Evolutionary conservation across 1,140 invertebrate species (phyloP).

Genomic region (Battus philenor): DNA sequence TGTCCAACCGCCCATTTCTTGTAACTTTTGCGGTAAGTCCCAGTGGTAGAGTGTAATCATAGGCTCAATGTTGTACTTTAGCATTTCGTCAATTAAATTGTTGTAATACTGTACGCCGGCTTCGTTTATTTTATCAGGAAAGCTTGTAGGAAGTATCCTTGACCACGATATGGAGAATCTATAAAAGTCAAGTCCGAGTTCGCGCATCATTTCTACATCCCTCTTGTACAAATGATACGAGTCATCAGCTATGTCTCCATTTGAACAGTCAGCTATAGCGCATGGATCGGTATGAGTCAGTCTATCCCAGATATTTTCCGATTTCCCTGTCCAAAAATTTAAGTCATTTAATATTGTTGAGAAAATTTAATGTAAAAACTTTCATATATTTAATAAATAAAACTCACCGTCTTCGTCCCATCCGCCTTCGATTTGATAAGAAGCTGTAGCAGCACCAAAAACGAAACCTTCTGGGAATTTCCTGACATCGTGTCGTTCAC

Average conservation of each 20-base stretch:
- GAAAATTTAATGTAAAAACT: no score
- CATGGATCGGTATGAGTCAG: slow-evolving; percentile 64
- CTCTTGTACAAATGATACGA: slow-evolving; percentile 61
- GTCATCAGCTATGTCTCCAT: slow-evolving; percentile 62
- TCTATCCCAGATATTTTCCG: slow-evolving; percentile 78
- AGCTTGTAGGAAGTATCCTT: slow-evolving; percentile 79
- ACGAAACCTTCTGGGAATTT: slow-evolving; percentile 75
- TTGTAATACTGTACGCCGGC: slow-evolving; percentile 80
- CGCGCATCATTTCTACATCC: slow-evolving; percentile 71
- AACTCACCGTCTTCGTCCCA: slow-evolving; percentile 75
- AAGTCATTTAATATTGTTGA: background rate
- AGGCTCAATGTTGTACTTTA: slow-evolving; percentile 72
- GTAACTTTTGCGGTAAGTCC: slow-evolving; percentile 79
- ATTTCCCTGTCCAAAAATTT: slow-evolving; percentile 52
- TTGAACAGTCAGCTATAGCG: slow-evolving; percentile 70
- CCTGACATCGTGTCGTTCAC: slow-evolving; percentile 25
- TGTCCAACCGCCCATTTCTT: slow-evolving; percentile 80
- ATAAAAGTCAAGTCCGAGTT: slow-evolving; percentile 76
- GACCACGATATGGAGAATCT: slow-evolving; percentile 82
- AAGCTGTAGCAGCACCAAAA: slow-evolving; percentile 77
- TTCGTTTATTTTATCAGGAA: slow-evolving; percentile 73
- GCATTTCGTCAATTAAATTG: slow-evolving; percentile 77
- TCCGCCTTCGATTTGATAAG: slow-evolving; percentile 79
- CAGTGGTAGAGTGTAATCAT: slow-evolving; percentile 81
- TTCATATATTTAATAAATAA: slow-evolving; percentile 1